These are phyloP conservation scores for Sus cebifrons DNA, from an alignment of 2,797 vertebrate species.

Conservation along the genomic window DNA sequence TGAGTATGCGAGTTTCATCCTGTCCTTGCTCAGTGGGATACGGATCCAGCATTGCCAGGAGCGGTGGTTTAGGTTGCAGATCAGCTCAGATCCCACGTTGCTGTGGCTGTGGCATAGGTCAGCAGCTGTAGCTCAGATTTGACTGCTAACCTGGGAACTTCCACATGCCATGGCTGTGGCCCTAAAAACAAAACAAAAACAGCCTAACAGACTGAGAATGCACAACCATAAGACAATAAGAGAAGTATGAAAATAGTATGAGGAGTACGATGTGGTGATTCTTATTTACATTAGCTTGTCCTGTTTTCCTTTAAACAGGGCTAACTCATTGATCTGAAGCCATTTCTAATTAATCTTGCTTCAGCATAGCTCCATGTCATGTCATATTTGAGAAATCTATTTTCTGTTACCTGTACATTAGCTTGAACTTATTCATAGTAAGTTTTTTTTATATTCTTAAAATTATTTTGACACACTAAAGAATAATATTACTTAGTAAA, in stretches of 20 bases:
- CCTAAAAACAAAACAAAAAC: too few relatives aligned
- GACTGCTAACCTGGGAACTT: too few relatives aligned
- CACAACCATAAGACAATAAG: not conserved
- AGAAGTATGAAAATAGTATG: not conserved
- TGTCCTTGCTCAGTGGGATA: too few relatives aligned
- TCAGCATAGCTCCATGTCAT: not conserved
- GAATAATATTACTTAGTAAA: not conserved
- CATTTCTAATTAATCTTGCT: slow-evolving; percentile 24
- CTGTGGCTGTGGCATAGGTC: too few relatives aligned
- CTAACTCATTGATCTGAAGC: not conserved
- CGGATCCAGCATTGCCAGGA: too few relatives aligned
- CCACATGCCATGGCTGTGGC: too few relatives aligned
- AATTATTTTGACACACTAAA: not conserved
- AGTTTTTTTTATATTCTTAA: not conserved
- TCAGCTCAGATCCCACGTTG: too few relatives aligned
- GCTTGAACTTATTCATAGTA: not conserved
- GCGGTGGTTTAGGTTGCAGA: too few relatives aligned
- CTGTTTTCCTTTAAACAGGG: not conserved
- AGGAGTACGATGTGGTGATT: not conserved
- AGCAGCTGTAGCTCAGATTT: too few relatives aligned
- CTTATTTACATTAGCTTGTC: not conserved
- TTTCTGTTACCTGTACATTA: not conserved
- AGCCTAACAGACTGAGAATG: not conserved
- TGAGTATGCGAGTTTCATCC: too few relatives aligned
- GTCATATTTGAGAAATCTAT: not conserved